Base-by-base conservation (phyloP, 1,140 invertebrate genomes). In the Macrobrachium rosenbergii region DNA sequence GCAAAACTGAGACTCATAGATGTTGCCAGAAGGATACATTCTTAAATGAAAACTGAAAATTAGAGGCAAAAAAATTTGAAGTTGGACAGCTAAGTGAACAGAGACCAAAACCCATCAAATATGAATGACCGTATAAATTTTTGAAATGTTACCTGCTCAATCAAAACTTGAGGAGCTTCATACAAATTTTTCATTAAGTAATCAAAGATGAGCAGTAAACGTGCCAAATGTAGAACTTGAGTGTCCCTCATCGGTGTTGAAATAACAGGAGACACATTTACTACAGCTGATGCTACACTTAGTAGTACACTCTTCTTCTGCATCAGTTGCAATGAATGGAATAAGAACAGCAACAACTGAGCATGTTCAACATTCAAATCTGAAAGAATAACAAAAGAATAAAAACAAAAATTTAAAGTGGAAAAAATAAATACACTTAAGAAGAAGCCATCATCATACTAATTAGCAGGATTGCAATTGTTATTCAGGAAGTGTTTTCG, bases 361-460 rank as follows among this genome's bases (percentile, higher is more conserved):
- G 97, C 95, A 92, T 99, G 98, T 92, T 99, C 98, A 14, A 99
- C 97, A 92, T 99, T 99, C 60, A 99, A 93, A 93, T 98, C 97
- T 95, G 92, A 67, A 93, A 94, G 89, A 90, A 90, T 90, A 77
- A 85, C n/a, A 62, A 8, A 37, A 10, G 19, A 21, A 62, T 21
- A 5, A 23, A 45, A n/a, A 95, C 92, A 77, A 83, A 45, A n/a
- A 78, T n/a, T 8, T 59, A 17, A 83, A 82, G 43, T n/a, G n/a
- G n/a, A n/a, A 1, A 52, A n/a, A 69, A 10, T 19, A 28, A 93
- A 90, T n/a, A 89, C 92, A 80, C 85, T 92, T 92, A 90, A 94
- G 92, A 91, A 93, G 93, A 85, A 75, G 62, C 28, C 28, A 37
- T 37, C 28, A 37, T 37, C 28, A 37, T 37, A 37, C 28, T 37